These are phyloP conservation scores for Brachyhypopomus gauderio DNA, from an alignment of 2,113 vertebrate species.

Conservation along the genomic window DNA sequence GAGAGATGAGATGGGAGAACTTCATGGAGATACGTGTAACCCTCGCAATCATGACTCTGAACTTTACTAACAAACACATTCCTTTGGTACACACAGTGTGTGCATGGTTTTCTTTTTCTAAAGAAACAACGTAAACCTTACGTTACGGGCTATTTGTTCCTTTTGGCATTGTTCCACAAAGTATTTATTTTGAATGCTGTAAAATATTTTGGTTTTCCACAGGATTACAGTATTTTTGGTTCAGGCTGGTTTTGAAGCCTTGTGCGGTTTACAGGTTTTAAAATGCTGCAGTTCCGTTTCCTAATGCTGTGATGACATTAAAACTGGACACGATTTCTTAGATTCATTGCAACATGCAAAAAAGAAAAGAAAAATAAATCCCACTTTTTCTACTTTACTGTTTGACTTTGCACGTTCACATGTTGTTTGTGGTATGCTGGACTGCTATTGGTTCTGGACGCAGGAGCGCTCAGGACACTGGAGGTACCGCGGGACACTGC, in stretches of 20 bases:
- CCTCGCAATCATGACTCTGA: not conserved
- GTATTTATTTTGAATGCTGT: constrained; percentile 22
- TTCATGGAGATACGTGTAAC: not conserved
- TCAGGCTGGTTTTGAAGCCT: not conserved
- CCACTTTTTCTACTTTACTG: not conserved
- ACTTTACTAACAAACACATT: not conserved
- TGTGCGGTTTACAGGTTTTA: constrained; percentile 5
- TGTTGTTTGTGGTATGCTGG: constrained; percentile 26
- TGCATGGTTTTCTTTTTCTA: not conserved
- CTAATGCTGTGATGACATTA: not conserved
- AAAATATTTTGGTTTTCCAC: not conserved
- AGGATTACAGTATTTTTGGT: not conserved
- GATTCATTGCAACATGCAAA: too few species aligned
- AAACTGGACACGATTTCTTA: too few species aligned
- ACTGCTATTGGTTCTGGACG: constrained; percentile 15
- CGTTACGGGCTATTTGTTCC: constrained; percentile 12
- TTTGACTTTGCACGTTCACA: constrained; percentile 2
- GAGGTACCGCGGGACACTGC: not conserved
- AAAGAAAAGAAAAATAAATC: not conserved
- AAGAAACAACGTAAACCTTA: not conserved
- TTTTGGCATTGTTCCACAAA: not conserved
- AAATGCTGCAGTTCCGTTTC: constrained; percentile 5
- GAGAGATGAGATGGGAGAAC: not conserved
- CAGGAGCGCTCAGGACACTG: constrained; percentile 37
- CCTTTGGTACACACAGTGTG: not conserved